Conservation (phyloP, 2,113 vertebrate genomes). For the Centropus unirufus region DNA sequence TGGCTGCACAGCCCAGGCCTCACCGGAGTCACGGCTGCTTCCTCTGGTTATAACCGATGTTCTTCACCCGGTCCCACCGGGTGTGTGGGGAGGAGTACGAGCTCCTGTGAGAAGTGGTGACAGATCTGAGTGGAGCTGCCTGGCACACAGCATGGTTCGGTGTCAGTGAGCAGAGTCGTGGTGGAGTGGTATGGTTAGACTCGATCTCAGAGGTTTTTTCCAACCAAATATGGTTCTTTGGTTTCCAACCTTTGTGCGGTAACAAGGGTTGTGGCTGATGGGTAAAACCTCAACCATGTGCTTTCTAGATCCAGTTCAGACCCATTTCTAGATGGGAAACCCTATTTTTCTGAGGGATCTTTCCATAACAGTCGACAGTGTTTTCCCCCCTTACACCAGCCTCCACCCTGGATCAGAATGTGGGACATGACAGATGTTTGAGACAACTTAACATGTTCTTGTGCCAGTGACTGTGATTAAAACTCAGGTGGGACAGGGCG, state of each 20-base stretch:
- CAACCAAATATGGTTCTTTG: too few relatives aligned
- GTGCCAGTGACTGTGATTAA: neutral
- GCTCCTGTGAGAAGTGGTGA: neutral
- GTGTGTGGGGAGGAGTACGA: neutral
- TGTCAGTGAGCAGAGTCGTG: neutral
- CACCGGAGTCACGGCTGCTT: neutral
- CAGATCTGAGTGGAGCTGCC: neutral
- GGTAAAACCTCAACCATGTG: neutral
- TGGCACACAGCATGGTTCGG: rapidly evolving
- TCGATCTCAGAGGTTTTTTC: too few relatives aligned
- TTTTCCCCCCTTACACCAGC: neutral
- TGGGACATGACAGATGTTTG: neutral
- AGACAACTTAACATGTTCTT: neutral
- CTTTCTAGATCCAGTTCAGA: neutral
- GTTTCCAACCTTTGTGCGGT: too few relatives aligned
- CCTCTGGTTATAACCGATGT: neutral
- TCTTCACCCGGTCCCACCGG: neutral
- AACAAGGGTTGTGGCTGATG: neutral
- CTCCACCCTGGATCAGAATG: neutral
- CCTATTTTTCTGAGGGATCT: neutral
- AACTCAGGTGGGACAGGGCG: neutral
- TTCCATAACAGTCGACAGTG: rapidly evolving
- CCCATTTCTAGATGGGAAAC: neutral
- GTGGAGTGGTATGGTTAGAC: neutral
- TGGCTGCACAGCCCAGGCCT: neutral